These are phyloP conservation scores for Trematomus bernacchii DNA, from an alignment of 2,797 vertebrate species.

Conservation along the genomic window DNA sequence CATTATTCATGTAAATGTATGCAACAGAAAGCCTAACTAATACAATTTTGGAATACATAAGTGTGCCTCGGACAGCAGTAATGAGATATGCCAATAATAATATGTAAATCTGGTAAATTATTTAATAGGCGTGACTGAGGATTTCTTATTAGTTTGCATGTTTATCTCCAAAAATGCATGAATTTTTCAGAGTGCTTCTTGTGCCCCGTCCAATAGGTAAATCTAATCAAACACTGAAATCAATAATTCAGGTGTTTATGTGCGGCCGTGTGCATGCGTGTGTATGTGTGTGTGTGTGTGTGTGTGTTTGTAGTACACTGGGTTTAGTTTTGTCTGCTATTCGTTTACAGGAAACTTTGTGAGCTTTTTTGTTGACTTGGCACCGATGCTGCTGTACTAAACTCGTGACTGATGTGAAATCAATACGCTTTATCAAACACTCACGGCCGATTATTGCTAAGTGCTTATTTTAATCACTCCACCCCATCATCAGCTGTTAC, in stretches of 20 bases:
- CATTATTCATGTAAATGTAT: conserved; percentile 86
- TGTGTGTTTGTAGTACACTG: conserved; percentile 21
- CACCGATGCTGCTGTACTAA: conserved; percentile 54
- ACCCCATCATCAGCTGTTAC: conserved; percentile 42
- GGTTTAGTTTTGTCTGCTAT: conserved; percentile 26
- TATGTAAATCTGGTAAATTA: conserved; percentile 87
- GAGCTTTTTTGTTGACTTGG: conserved; percentile 44
- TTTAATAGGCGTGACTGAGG: conserved; percentile 82
- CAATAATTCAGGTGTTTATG: conserved; percentile 79
- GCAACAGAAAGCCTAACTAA: conserved; percentile 78
- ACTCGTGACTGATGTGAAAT: conserved; percentile 70
- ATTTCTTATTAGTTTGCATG: conserved; percentile 81
- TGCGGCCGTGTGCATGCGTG: conserved; percentile 23
- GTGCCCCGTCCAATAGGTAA: conserved; percentile 73
- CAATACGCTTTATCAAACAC: conserved; percentile 67
- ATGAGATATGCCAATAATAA: conserved; percentile 86
- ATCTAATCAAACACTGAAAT: conserved; percentile 79
- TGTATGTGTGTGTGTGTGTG: neutral
- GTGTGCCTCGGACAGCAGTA: conserved; percentile 77
- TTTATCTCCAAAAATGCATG: conserved; percentile 78
- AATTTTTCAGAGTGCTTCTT: conserved; percentile 72
- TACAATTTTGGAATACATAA: conserved; percentile 84
- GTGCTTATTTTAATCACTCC: conserved; percentile 63
- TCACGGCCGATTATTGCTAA: conserved; percentile 58
- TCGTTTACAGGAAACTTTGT: conserved; percentile 59